These are phyloP conservation scores for Eudyptes chrysolophus DNA, from an alignment of 2,113 vertebrate species.

Conservation along the genomic window DNA sequence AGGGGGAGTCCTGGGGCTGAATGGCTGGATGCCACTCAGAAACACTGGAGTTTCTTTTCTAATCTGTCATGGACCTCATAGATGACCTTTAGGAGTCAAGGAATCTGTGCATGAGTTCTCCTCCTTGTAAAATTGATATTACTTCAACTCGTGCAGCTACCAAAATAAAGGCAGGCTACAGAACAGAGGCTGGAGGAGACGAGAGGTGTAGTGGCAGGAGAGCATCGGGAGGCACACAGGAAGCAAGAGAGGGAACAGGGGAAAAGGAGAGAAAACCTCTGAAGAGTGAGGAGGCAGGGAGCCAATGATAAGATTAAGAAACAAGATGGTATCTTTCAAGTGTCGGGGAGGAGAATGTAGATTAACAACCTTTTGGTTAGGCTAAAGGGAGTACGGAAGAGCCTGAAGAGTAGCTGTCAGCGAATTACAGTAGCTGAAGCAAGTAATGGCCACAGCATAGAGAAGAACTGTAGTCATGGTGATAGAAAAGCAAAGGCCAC, in stretches of 20 bases:
- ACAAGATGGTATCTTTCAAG: not conserved
- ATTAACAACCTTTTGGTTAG: not conserved
- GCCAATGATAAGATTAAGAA: not conserved
- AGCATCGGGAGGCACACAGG: not conserved
- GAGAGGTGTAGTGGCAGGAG: not conserved
- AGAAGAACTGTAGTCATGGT: not conserved
- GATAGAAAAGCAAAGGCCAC: not conserved
- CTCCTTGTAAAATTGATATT: not conserved
- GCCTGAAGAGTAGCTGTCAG: not conserved
- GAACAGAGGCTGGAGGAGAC: not conserved
- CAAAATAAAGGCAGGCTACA: not conserved
- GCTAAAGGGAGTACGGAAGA: not conserved
- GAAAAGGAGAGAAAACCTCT: not conserved
- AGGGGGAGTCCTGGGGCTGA: not conserved
- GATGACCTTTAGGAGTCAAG: not conserved
- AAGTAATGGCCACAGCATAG: not conserved
- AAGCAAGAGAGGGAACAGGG: not conserved
- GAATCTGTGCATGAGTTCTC: not conserved
- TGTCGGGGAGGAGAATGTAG: not conserved
- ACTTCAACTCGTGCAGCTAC: not conserved
- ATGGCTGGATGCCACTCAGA: not conserved
- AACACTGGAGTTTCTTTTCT: not conserved
- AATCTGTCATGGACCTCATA: not conserved
- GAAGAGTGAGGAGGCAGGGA: not conserved
- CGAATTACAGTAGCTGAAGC: not conserved